Evolutionary conservation across 2,888 invertebrate genomes (phyloP), one percentile per base, ranked within the genome.

Genomic region (Ectemnius lituratus): DNA sequence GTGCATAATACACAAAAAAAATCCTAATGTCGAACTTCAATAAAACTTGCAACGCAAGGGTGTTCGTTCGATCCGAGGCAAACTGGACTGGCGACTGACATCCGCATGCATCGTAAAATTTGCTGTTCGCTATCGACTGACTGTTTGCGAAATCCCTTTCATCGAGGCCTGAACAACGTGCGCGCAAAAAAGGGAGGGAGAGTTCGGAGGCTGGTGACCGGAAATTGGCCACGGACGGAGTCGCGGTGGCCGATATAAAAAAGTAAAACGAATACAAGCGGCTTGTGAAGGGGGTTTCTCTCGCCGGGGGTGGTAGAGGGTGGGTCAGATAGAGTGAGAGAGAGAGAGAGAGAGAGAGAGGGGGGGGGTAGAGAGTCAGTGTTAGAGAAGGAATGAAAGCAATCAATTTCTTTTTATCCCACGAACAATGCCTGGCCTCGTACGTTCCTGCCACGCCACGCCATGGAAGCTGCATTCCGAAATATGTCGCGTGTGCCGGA

Each of bases 341-440:
- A 45, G 47, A 16, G 11, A 5, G 16, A 11, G 18, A 11, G 47
- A 11, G 45, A 20, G 4, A 13, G 57, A n/a, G n/a, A n/a, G n/a
- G n/a, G n/a, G n/a, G n/a, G n/a, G n/a, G n/a, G n/a, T n/a, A 20
- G 13, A 14, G 14, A 60, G n/a, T 18, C 11, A 14, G 11, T n/a
- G 1, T n/a, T 58, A 45, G 18, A 59, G 27, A 46, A 62, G 62
- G 52, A 20, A 60, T 56, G 66, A 72, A 68, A 76, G 75, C 76
- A 76, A 76, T 76, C 76, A 76, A 76, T 76, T 76, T 67, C 68
- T 76, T 75, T 76, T 71, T 75, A 71, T 27, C 20, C 46, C 56
- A 3, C 56, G 76, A 66, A 75, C 75, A 76, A 72, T 72, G 71
- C 59, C 20, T 2, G 49, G 23, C 59, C 23, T 20, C 28, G 57